These are phyloP conservation scores for Colius striatus DNA, from an alignment of 2,113 vertebrate genomes.

Conservation along the genomic window DNA sequence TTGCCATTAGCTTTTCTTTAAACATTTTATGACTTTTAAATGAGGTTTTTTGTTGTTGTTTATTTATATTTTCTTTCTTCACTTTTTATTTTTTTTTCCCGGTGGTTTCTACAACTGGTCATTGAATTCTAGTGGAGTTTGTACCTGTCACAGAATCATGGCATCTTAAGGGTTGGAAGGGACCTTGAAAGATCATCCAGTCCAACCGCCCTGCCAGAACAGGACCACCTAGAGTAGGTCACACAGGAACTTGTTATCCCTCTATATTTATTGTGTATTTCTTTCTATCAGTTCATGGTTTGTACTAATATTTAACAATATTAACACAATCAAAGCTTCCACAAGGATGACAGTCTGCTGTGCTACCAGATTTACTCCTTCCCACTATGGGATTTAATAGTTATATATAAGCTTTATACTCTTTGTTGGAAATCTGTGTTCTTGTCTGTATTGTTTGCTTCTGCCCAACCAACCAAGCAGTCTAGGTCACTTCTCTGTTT, in stretches of 20 bases:
- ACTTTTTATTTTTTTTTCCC: background rate
- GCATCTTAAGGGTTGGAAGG: too few relatives aligned
- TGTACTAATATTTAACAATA: background rate
- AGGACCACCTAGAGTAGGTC: too few relatives aligned
- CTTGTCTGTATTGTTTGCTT: background rate
- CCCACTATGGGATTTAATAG: background rate
- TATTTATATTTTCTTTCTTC: background rate
- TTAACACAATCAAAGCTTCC: background rate
- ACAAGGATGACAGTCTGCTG: background rate
- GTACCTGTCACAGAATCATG: background rate
- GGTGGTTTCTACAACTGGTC: background rate
- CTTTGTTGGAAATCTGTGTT: background rate
- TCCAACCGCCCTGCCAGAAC: too few relatives aligned
- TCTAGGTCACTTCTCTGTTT: background rate
- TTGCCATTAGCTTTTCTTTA: background rate
- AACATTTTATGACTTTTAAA: background rate
- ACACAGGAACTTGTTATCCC: too few relatives aligned
- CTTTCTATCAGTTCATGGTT: background rate
- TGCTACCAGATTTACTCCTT: background rate
- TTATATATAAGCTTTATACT: background rate
- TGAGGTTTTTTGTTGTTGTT: background rate
- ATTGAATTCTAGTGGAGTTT: background rate
- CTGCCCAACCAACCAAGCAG: fast-evolving
- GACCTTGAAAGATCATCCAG: too few relatives aligned
- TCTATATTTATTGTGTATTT: background rate